A percentile compares a stretch with the other conserved stretches of the same genome.
Conservation (phyloP, 64 coral and sea anemone genomes). For the Actinia tenebrosa region DNA sequence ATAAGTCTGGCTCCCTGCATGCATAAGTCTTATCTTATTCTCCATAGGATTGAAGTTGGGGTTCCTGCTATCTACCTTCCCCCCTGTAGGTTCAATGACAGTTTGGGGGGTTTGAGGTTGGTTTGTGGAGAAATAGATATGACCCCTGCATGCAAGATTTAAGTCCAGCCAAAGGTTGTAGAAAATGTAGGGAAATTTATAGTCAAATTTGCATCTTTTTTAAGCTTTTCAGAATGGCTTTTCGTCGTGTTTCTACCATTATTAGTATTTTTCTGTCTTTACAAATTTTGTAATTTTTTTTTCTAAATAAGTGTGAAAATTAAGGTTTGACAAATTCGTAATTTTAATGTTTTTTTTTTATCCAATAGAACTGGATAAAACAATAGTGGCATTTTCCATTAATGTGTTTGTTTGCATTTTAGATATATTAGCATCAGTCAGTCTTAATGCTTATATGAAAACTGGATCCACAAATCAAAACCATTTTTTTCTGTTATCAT, state of each 20-base stretch:
- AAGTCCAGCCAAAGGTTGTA: neutral
- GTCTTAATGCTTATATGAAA: no score
- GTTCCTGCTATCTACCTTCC: neutral
- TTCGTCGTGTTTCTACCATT: neutral
- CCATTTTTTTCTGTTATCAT: no score
- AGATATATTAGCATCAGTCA: neutral
- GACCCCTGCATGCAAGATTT: neutral
- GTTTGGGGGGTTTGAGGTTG: no score
- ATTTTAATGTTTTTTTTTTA: neutral
- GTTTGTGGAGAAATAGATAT: neutral
- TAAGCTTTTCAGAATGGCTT: constrained; percentile 10
- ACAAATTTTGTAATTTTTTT: constrained; percentile 4
- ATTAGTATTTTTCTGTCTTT: neutral
- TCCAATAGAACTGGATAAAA: neutral
- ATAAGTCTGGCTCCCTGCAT: neutral
- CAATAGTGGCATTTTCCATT: neutral
- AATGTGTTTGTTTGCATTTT: neutral
- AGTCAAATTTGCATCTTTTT: neutral
- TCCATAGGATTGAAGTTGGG: neutral
- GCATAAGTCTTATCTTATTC: neutral
- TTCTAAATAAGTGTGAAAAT: neutral
- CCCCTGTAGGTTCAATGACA: no score
- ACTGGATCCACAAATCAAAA: no score
- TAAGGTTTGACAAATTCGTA: neutral
- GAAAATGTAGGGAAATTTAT: neutral